phyloP scores from a whole-genome alignment of 2,888 invertebrate species.

The Buathra laborator region DNA sequence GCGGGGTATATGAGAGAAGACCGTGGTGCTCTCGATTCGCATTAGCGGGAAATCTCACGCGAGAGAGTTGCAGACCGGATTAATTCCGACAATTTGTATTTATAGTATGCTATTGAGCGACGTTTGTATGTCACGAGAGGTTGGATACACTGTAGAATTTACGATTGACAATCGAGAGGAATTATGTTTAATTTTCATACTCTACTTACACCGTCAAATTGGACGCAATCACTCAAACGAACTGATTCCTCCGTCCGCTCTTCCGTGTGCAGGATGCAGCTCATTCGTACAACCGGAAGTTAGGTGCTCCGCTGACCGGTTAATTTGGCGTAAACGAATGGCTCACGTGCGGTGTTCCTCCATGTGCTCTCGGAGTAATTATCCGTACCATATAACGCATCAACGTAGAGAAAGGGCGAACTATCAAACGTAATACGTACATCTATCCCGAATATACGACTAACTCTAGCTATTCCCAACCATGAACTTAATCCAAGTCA shows the following conservation, averaged over 20 bases:
- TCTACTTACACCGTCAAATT: neutral
- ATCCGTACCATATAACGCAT: slow-evolving; percentile 13
- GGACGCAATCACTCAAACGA: slow-evolving; percentile 2
- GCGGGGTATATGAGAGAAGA: slow-evolving; percentile 18
- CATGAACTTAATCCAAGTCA: slow-evolving; percentile 77
- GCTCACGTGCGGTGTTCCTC: neutral
- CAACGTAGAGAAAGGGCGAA: neutral
- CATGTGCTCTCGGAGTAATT: slow-evolving; percentile 24
- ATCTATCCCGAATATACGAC: slow-evolving; percentile 72
- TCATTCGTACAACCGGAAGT: slow-evolving; percentile 1
- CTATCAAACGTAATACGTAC: slow-evolving; percentile 30
- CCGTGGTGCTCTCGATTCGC: slow-evolving; percentile 40
- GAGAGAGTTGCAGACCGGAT: slow-evolving; percentile 19
- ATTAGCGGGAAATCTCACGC: slow-evolving; percentile 43
- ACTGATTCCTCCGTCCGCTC: neutral
- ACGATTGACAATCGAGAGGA: slow-evolving; percentile 32
- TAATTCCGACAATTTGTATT: slow-evolving; percentile 47
- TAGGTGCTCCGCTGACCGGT: neutral
- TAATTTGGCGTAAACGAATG: slow-evolving; percentile 15
- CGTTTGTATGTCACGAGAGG: slow-evolving; percentile 6
- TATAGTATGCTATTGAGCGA: slow-evolving; percentile 15
- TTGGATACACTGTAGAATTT: neutral
- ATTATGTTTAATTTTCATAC: slow-evolving; percentile 32
- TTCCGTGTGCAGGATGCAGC: neutral
- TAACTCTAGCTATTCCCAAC: slow-evolving; percentile 75